A percentile compares a stretch with the other conserved stretches of the same genome.
Evolutionary conservation across 2,888 invertebrate species (phyloP).

Genomic region (Gonocerus acuteangulatus): DNA sequence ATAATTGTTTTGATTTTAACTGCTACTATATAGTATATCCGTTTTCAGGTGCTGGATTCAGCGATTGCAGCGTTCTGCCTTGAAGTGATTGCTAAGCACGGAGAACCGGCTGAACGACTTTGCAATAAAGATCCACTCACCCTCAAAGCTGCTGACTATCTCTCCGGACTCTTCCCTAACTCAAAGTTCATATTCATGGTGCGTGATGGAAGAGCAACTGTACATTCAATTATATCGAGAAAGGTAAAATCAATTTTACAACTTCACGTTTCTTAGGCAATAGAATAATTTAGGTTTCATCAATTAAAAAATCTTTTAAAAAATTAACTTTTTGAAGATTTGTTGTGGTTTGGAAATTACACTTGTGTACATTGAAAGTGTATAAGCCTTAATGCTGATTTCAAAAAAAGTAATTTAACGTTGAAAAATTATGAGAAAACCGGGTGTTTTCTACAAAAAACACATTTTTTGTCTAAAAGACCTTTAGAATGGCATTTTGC

Average conservation of each 20-base stretch:
- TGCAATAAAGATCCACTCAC: conserved; percentile 99
- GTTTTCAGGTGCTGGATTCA: conserved; percentile 68
- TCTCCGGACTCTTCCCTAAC: conserved; percentile 91
- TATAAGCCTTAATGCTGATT: too few species aligned
- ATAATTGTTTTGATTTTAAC: too few species aligned
- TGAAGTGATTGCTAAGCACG: conserved; percentile 92
- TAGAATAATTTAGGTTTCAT: background rate
- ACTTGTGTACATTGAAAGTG: too few species aligned
- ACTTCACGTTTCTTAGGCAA: conserved; percentile 21
- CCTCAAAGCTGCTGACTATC: conserved; percentile 90
- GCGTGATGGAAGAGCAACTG: conserved; percentile 94
- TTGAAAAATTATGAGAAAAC: too few species aligned
- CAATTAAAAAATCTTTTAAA: background rate
- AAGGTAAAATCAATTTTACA: conserved; percentile 55
- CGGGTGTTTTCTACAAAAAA: too few species aligned
- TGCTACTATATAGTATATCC: too few species aligned
- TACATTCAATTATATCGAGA: conserved; percentile 94
- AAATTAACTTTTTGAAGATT: too few species aligned
- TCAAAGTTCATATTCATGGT: conserved; percentile 98
- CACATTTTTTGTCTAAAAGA: too few species aligned
- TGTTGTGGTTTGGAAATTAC: too few species aligned
- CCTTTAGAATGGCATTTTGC: too few species aligned
- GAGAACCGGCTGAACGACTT: conserved; percentile 85
- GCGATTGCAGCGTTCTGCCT: conserved; percentile 95
- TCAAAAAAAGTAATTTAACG: too few species aligned